Percentiles rank a stretch among this genome's conserved stretches.
Evolutionary conservation across 2,113 vertebrate species (phyloP).

Genomic region (Malurus melanocephalus): DNA sequence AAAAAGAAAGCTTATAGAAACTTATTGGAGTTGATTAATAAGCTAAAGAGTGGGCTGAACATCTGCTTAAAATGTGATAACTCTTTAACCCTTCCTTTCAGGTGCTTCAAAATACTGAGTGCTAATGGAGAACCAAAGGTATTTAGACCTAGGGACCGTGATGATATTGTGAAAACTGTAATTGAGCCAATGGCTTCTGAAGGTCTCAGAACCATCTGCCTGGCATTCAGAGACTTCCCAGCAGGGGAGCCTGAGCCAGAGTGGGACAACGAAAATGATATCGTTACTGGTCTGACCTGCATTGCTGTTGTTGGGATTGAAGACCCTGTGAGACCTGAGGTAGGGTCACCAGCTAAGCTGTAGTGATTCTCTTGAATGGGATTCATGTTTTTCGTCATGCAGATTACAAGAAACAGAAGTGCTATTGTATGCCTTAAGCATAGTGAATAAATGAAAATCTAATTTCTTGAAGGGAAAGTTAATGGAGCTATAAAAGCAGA

Average conservation of each 20-base stretch:
- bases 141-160: constrained; percentile 91
- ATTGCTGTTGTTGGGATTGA: constrained; percentile 96
- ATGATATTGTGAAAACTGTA: constrained; percentile 93
- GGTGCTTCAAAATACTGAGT: constrained; percentile 93
- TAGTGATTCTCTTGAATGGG: neutral
- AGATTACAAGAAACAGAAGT: neutral
- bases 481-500: constrained; percentile 49
- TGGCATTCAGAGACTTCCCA: constrained; percentile 93
- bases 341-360: constrained; percentile 36
- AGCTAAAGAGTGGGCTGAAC: neutral
- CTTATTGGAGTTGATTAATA: neutral
- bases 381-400: neutral
- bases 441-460: constrained; percentile 33
- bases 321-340: constrained; percentile 96
- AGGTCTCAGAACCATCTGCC: constrained; percentile 95
- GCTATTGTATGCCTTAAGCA: neutral
- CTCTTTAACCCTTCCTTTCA: constrained; percentile 46
- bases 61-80: neutral
- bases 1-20: neutral
- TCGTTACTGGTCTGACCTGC: constrained; percentile 91
- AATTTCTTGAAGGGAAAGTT: constrained; percentile 27
- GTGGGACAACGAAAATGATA: constrained; percentile 96
- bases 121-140: constrained; percentile 89
- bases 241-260: constrained; percentile 89
- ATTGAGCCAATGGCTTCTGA: constrained; percentile 98